Evolutionary conservation across 2,113 vertebrate species (phyloP).

Genomic region (Myrmecobius fasciatus): DNA sequence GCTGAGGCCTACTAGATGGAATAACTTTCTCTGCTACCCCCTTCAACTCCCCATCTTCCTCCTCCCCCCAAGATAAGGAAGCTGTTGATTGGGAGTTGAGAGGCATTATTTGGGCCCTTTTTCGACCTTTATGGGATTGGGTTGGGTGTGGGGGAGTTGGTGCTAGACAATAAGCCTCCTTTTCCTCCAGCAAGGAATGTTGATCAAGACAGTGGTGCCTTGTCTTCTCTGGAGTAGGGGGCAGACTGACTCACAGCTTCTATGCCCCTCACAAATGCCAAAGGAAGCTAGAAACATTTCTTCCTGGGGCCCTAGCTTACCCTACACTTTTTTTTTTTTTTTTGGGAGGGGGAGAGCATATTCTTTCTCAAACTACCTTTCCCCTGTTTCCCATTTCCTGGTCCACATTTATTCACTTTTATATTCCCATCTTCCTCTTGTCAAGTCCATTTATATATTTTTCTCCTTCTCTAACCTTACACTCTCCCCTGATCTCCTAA

Average conservation of each 20-base stretch:
- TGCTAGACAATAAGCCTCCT: constrained; percentile 68
- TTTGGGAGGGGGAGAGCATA: constrained; percentile 9
- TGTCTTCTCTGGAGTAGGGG: constrained; percentile 59
- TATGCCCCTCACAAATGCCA: constrained; percentile 68
- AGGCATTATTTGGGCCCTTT: constrained; percentile 44
- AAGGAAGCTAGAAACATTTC: constrained; percentile 50
- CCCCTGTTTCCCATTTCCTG: constrained; percentile 28
- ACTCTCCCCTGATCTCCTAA: not conserved
- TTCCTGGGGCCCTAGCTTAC: constrained; percentile 14
- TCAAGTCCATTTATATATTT: constrained; percentile 24
- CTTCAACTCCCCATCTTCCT: no score
- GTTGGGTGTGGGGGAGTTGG: constrained; percentile 52
- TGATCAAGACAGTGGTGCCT: constrained; percentile 65
- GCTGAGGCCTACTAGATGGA: constrained; percentile 17
- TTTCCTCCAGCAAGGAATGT: constrained; percentile 69
- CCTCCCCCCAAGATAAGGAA: constrained; percentile 49
- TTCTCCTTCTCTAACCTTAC: not conserved
- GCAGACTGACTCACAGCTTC: constrained; percentile 51
- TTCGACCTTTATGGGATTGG: constrained; percentile 53
- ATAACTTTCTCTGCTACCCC: not conserved
- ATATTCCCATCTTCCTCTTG: not conserved
- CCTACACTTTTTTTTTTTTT: constrained; percentile 2
- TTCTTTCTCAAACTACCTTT: constrained; percentile 44
- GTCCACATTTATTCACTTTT: constrained; percentile 9
- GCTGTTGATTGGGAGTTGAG: constrained; percentile 55